phyloP scores from a whole-genome alignment of 2,888 invertebrate species.

The Cantharis flavilabris region DNA sequence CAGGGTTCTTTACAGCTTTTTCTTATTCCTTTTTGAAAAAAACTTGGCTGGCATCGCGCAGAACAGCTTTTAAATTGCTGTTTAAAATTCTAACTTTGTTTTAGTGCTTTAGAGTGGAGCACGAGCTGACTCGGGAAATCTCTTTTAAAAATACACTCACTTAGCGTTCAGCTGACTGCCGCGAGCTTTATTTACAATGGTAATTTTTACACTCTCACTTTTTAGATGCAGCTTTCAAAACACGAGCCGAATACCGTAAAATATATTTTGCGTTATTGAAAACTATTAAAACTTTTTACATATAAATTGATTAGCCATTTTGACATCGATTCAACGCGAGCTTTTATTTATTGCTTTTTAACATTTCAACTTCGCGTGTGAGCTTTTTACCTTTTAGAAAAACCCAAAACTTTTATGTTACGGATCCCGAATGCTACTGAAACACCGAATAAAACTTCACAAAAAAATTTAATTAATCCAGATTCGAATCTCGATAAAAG shows the following conservation, averaged over 20 bases:
- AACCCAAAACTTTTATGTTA: not conserved
- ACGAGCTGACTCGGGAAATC: conserved; percentile 46
- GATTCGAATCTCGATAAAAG: not conserved
- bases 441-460: not conserved
- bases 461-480: not conserved
- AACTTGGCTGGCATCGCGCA: conserved; percentile 42
- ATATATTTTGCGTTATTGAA: not conserved
- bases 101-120: conserved; percentile 48
- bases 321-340: not conserved
- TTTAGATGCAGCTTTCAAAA: conserved; percentile 28
- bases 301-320: not conserved
- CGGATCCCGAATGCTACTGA: not conserved
- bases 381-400: not conserved
- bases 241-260: conserved; percentile 18
- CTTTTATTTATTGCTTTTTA: not conserved
- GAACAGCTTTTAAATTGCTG: conserved; percentile 55
- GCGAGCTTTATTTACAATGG: conserved; percentile 48
- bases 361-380: not conserved
- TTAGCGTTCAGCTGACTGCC: conserved; percentile 46
- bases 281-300: not conserved
- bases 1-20: conserved; percentile 55
- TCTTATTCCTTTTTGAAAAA: conserved; percentile 44
- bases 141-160: conserved; percentile 49
- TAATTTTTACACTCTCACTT: conserved; percentile 49
- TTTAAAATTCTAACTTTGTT: conserved; percentile 57